Evolutionary conservation across 2,113 vertebrate species (phyloP).

Genomic region (Chaetodon trifascialis): DNA sequence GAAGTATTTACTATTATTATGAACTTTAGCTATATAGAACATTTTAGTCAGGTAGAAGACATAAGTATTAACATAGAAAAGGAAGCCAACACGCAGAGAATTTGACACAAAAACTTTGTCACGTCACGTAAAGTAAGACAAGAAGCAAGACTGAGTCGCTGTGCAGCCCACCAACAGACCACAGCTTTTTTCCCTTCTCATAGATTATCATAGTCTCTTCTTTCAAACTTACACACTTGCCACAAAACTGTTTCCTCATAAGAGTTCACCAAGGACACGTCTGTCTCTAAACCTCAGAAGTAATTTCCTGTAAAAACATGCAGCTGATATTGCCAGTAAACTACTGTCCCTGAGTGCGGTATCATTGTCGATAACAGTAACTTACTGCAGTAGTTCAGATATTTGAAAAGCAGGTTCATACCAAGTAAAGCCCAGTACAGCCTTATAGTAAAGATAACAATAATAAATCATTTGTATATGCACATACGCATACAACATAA

Average conservation of each 20-base stretch:
- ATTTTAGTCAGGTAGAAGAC: background rate
- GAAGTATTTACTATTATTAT: too few species aligned
- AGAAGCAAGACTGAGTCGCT: background rate
- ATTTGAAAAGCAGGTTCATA: too few species aligned
- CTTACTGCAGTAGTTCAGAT: background rate
- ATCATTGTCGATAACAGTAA: background rate
- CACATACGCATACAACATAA: too few species aligned
- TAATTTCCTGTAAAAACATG: background rate
- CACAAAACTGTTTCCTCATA: conserved; percentile 2
- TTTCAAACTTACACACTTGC: background rate
- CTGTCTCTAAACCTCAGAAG: background rate
- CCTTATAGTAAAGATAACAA: background rate
- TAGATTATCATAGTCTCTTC: background rate
- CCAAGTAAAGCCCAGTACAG: background rate
- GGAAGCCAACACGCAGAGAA: background rate
- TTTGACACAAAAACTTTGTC: background rate
- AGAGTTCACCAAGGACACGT: background rate
- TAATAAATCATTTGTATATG: too few species aligned
- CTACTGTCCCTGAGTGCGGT: background rate
- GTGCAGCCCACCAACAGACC: background rate
- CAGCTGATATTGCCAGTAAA: background rate
- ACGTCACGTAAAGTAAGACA: background rate
- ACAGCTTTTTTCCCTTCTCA: conserved; percentile 9
- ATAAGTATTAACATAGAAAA: background rate
- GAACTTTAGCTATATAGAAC: too few species aligned